phyloP scores from a whole-genome alignment of 2,888 invertebrate genomes.

The Limnephilus marmoratus region DNA sequence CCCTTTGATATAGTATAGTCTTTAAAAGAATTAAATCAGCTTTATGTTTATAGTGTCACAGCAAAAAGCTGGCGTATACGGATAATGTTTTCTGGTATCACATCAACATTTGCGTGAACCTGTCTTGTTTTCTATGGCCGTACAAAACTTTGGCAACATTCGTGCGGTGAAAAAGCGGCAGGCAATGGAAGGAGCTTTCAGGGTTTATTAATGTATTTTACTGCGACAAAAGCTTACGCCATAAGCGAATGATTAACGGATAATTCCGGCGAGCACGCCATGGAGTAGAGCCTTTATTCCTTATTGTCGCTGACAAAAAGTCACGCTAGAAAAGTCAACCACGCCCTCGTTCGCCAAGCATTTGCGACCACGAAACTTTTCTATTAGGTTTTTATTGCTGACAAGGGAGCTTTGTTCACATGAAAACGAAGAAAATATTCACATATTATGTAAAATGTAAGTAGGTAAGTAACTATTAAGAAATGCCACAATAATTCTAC shows the following conservation, averaged over 20 bases:
- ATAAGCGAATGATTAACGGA: conserved; percentile 53
- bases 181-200: conserved; percentile 37
- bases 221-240: conserved; percentile 40
- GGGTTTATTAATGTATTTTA: conserved; percentile 50
- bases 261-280: conserved; percentile 50
- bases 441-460: not conserved
- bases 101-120: conserved; percentile 9
- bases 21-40: not conserved
- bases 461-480: not conserved
- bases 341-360: conserved; percentile 16
- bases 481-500: not conserved
- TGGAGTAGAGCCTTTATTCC: conserved; percentile 42
- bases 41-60: not conserved
- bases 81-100: not conserved
- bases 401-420: not conserved
- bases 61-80: not conserved
- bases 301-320: conserved; percentile 48
- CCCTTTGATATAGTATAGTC: not conserved
- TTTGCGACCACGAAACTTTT: conserved; percentile 40
- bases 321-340: conserved; percentile 50
- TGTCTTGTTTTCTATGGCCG: conserved; percentile 9
- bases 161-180: conserved; percentile 12
- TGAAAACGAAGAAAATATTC: conserved; percentile 16
- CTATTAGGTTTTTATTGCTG: conserved; percentile 19
- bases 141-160: conserved; percentile 18